Base-by-base conservation (phyloP, 2,797 vertebrate species). In the Champsocephalus gunnari region DNA sequence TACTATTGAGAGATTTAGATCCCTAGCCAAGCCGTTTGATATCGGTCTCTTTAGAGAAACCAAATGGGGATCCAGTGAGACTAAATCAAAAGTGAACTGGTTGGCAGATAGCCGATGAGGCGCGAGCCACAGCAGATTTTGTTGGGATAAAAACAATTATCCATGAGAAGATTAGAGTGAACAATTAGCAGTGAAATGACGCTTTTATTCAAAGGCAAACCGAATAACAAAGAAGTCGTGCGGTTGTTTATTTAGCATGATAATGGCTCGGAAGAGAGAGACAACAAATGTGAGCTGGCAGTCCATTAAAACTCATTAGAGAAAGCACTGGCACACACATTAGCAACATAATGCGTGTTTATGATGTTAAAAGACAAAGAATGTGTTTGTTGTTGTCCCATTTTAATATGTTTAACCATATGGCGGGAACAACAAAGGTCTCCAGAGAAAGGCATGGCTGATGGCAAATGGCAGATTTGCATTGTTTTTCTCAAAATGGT, bases 191-290 rank as follows among this genome's bases (percentile, higher is more conserved):
- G 58, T 56, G 68, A 80, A 83, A 89, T 73, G 13, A 44, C 17
- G 38, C 77, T 82, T 89, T 81, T 57, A 81, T 80, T 88, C 75
- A 44, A 10, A 57, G 60, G 79, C 78, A 88, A 81, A 83, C 83
- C 78, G 71, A 43, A 49, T 45, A 83, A 86, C 84, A 87, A 86
- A 85, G 76, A 73, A 67, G 72, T 80, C 57, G 59, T 79, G 63
- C 61, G 73, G 66, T 71, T 83, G 72, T 88, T 89, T 89, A 76
- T 83, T 91, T 77, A 77, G 83, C 81, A 86, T 83, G 48, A 88
- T 55, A 85, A 89, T 80, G 62, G 72, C 77, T 41, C 19, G 9
- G 41, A 14, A 49, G 67, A 70, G 55, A 12, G 71, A 84, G 79
- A 69, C 78, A 80, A 65, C 81, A 70, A 71, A 55, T 65, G 72